Conservation (phyloP, 2,888 invertebrate species). For the Hydroisotoma schaefferi region DNA sequence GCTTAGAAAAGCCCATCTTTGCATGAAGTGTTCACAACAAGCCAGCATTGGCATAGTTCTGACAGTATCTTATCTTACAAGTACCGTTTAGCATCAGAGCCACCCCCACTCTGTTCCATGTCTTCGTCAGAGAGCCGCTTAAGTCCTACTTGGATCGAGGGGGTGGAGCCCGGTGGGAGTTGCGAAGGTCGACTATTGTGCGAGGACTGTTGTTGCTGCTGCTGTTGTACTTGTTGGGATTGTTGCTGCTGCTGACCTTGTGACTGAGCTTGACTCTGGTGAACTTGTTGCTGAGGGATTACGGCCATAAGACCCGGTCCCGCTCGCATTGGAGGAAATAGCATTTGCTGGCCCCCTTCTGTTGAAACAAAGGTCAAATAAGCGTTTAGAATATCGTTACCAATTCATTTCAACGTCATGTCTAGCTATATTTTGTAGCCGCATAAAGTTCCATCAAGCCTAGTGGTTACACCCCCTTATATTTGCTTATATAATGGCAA, state of each 20-base stretch:
- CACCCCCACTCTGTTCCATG: slow-evolving; percentile 51
- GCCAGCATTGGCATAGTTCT: no score
- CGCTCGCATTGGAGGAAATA: slow-evolving; percentile 45
- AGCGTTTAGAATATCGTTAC: no score
- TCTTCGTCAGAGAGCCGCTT: slow-evolving; percentile 48
- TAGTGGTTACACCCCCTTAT: no score
- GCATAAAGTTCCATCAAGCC: no score
- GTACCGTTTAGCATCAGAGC: slow-evolving; percentile 31
- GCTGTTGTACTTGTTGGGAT: slow-evolving; percentile 38
- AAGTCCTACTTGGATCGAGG: slow-evolving; percentile 42
- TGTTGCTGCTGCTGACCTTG: slow-evolving; percentile 40
- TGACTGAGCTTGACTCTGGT: slow-evolving; percentile 42
- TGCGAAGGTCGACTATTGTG: slow-evolving; percentile 52
- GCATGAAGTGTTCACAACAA: no score
- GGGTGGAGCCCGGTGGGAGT: slow-evolving; percentile 49
- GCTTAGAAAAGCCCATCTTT: no score
- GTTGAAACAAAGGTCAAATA: slow-evolving; percentile 4
- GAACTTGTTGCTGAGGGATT: slow-evolving; percentile 47
- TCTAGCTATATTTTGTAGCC: no score
- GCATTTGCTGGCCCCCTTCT: slow-evolving; percentile 45
- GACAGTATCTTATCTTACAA: neutral
- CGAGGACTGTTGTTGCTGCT: slow-evolving; percentile 51
- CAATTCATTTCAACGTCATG: no score
- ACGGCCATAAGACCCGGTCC: slow-evolving; percentile 46
- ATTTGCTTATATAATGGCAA: no score